Percentiles rank a stretch among this genome's conserved stretches.
Evolutionary conservation across 2,888 invertebrate species (phyloP).

Genomic region (Sarcophaga carnaria): DNA sequence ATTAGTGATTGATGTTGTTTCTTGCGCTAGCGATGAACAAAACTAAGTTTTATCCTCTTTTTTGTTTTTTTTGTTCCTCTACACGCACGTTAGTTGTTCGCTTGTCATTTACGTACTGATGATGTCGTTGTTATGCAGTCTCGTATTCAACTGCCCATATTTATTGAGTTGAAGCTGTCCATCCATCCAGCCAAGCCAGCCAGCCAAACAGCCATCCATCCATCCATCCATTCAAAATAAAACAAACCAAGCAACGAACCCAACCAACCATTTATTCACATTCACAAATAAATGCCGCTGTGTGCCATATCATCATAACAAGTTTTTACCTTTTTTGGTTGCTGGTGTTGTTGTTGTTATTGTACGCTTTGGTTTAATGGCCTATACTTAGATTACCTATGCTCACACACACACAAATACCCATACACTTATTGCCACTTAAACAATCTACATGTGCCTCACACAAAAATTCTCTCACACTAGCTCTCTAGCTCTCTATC

Average conservation of each 20-base stretch:
- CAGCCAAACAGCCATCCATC: slow-evolving; percentile 7
- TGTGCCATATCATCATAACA: slow-evolving; percentile 41
- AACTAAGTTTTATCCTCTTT: background rate
- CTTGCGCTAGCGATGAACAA: too few species aligned
- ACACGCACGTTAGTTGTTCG: slow-evolving; percentile 63
- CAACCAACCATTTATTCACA: slow-evolving; percentile 43
- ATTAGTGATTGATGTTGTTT: too few species aligned
- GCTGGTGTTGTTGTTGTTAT: background rate
- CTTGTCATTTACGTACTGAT: slow-evolving; percentile 68
- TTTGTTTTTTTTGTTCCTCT: background rate
- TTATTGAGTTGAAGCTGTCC: slow-evolving; percentile 57
- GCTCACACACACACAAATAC: background rate
- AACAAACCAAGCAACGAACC: background rate
- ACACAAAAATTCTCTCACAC: background rate
- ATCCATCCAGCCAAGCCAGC: slow-evolving; percentile 9
- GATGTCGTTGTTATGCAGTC: slow-evolving; percentile 66
- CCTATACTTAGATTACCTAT: slow-evolving; percentile 31
- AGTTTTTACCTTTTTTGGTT: background rate
- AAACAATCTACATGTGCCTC: background rate
- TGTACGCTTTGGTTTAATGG: slow-evolving; percentile 50
- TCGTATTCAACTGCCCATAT: slow-evolving; percentile 65
- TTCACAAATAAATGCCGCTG: background rate
- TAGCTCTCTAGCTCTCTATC: background rate
- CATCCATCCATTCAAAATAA: background rate
- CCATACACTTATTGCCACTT: background rate